Evolutionary conservation across 2,113 vertebrate genomes (phyloP), one percentile per base, ranked within the genome.

Genomic region (Atherinomorus stipes): DNA sequence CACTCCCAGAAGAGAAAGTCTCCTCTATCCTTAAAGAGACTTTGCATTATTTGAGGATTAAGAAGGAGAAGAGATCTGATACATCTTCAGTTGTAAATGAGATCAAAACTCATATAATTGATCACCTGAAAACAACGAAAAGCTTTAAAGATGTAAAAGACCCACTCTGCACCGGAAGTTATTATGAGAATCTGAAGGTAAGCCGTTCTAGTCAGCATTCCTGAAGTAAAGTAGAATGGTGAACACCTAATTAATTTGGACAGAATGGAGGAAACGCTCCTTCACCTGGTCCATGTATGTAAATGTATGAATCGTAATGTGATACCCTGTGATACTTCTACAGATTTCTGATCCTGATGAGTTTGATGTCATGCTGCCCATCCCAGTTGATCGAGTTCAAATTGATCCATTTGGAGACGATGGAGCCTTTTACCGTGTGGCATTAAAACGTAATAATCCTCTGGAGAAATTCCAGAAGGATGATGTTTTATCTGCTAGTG

Each of bases 161-260:
- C 0, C 66, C 23, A 23, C 52, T 93, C 34, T 26, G 0, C 7
- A 92, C 93, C n/a, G 93, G 93, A 61, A 93, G 93, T 70, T 91
- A 93, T 76, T 93, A 92, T 74, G 92, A 94, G 82, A 70, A 92
- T 49, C 11, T 93, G 7, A 94, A 94, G 79, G 93, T 93, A 80
- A 81, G 87, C 71, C 18, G 9, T 7, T 34, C 21, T 16, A 22
- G 18, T 47, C 4, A 4, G 6, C 3, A 1, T 21, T 37, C 2
- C 6, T n/a, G n/a, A n/a, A 47, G 11, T 42, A 21, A 52, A n/a
- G 11, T 22, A 34, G 9, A 56, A 9, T 16, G 13, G n/a, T 25
- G n/a, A 34, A 42, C 28, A 16, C 3, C 4, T 47, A 19, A 8
- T 38, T 1, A 11, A 4, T 47, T 1, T 21, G 11, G 0, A 12